Percentiles rank a stretch among this genome's conserved stretches.
Conservation (phyloP, 2,113 vertebrate genomes). For the Neoarius graeffei region DNA sequence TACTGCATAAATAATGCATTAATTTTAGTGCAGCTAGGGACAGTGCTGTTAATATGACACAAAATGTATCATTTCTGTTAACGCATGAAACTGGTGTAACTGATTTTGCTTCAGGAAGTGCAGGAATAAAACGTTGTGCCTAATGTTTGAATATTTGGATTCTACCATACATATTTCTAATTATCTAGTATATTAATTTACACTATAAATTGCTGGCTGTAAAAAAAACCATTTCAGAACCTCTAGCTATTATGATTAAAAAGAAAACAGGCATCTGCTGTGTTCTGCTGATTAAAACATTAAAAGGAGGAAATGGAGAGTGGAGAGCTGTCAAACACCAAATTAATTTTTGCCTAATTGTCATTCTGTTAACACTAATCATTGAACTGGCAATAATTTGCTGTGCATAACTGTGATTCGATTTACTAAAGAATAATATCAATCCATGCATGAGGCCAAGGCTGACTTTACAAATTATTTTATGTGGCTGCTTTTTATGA, state of each 20-base stretch:
- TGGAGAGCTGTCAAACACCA: neutral
- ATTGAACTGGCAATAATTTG: neutral
- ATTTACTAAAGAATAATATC: neutral
- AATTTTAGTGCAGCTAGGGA: neutral
- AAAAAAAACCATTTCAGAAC: neutral
- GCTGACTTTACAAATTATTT: neutral
- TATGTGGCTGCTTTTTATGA: neutral
- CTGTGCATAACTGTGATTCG: neutral
- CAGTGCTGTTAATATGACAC: neutral
- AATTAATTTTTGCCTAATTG: neutral
- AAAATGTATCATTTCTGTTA: neutral
- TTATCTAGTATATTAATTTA: neutral
- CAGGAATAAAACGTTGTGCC: neutral
- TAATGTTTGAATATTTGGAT: neutral
- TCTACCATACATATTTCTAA: neutral
- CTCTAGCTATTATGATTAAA: neutral
- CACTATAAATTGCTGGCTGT: neutral
- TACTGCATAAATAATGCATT: neutral
- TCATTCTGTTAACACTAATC: neutral
- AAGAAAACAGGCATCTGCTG: neutral
- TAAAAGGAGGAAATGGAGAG: neutral
- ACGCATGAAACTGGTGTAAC: neutral
- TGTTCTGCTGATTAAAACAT: slow-evolving; percentile 7
- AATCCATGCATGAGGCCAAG: neutral
- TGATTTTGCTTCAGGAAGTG: neutral